Conservation (phyloP, 2,113 vertebrate genomes). For the Aptenodytes forsteri region DNA sequence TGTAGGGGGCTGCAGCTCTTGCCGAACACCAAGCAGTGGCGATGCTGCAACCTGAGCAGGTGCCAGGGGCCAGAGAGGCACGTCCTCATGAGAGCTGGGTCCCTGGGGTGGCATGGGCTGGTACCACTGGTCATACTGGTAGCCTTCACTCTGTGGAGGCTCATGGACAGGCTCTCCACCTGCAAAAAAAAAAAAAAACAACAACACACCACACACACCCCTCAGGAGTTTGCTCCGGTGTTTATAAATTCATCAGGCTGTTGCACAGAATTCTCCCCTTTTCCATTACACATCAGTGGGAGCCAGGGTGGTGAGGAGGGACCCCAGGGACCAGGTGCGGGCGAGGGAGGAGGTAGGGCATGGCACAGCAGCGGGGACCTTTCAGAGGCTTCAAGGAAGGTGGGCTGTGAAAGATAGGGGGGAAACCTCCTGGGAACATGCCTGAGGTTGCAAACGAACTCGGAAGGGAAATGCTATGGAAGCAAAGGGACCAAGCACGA, state of each 20-base stretch:
- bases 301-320: neutral
- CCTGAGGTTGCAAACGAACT: neutral
- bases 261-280: neutral
- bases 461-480: neutral
- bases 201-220: neutral
- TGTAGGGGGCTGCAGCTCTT: neutral
- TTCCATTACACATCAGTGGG: neutral
- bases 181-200: neutral
- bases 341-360: neutral
- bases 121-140: neutral
- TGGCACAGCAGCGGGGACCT: neutral
- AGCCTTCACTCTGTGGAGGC: neutral
- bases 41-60: neutral
- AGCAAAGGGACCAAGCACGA: neutral
- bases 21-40: neutral
- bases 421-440: neutral
- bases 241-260: neutral
- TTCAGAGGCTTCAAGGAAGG: neutral
- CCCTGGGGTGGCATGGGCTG: neutral
- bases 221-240: neutral
- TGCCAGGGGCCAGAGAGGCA: neutral
- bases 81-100: fast-evolving
- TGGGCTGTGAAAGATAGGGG: neutral
- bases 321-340: fast-evolving
- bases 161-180: neutral